Conservation (phyloP, 2,113 vertebrate species). For the Gasterosteus nipponicus region DNA sequence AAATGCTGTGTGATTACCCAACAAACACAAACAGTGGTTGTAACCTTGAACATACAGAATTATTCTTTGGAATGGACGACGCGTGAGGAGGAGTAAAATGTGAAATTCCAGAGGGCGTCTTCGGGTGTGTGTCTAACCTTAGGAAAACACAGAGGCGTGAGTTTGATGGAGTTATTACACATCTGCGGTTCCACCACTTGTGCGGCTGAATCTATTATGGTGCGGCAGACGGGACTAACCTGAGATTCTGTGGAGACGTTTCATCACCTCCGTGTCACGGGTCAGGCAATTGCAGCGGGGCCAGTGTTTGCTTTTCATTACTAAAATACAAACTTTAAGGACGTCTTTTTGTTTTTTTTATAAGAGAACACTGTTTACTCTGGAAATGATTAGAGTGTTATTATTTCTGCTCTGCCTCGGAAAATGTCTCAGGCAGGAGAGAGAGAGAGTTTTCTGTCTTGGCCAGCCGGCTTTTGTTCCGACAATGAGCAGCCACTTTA, state of each 20-base stretch:
- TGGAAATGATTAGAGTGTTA: conserved; percentile 66
- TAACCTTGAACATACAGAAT: conserved; percentile 74
- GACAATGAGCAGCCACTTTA: conserved; percentile 48
- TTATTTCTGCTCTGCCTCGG: conserved; percentile 64
- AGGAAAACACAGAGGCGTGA: conserved; percentile 83
- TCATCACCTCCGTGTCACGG: conserved; percentile 73
- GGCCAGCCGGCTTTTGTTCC: conserved; percentile 37
- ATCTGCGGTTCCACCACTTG: conserved; percentile 64
- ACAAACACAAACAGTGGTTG: conserved; percentile 76
- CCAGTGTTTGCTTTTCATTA: conserved; percentile 84
- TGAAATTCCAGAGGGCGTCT: conserved; percentile 79
- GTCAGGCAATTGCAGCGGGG: conserved; percentile 74
- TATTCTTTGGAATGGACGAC: conserved; percentile 65
- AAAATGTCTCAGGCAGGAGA: conserved; percentile 56
- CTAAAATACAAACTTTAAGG: conserved; percentile 79
- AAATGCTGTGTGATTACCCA: conserved; percentile 73
- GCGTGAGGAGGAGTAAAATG: conserved; percentile 68
- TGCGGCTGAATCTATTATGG: conserved; percentile 79
- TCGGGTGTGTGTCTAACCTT: conserved; percentile 78
- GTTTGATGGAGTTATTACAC: conserved; percentile 83
- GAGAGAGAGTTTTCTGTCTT: conserved; percentile 47
- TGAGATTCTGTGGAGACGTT: conserved; percentile 68
- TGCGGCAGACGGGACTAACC: conserved; percentile 56
- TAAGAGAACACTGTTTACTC: conserved; percentile 71
- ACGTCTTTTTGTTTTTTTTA: conserved; percentile 70